phyloP scores from a whole-genome alignment of 2,113 vertebrate species.

The Sylvia atricapilla region DNA sequence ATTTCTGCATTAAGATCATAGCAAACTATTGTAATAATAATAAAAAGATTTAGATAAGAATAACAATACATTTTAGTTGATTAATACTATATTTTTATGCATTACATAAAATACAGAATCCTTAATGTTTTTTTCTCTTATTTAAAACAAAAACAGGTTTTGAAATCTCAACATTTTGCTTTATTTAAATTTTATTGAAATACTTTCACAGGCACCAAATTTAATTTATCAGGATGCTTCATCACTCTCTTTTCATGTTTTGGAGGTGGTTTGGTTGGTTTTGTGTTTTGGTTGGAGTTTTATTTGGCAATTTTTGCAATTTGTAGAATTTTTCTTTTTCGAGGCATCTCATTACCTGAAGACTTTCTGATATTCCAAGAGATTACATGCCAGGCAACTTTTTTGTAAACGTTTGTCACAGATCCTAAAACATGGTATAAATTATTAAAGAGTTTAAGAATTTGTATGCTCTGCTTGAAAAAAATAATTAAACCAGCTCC shows the following conservation, averaged over 20 bases:
- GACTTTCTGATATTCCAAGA: background rate
- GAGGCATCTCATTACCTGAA: background rate
- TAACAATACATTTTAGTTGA: background rate
- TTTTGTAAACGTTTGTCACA: background rate
- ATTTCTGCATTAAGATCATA: background rate
- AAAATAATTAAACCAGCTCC: conserved; percentile 6
- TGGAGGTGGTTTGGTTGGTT: accelerated
- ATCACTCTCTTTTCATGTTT: background rate
- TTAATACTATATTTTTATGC: background rate
- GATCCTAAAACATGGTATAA: background rate
- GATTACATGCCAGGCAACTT: background rate
- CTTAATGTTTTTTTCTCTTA: background rate
- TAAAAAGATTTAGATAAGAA: background rate
- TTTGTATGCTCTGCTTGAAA: background rate
- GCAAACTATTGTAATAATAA: background rate
- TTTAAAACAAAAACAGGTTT: background rate
- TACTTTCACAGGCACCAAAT: background rate
- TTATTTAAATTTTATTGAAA: background rate
- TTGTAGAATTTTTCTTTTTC: background rate
- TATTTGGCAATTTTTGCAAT: background rate
- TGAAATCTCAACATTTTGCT: background rate
- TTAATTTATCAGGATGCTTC: background rate
- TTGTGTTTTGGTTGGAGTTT: background rate
- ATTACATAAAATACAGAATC: background rate
- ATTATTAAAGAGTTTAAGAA: background rate